phyloP scores from a whole-genome alignment of 2,113 vertebrate species.

The Cricetomys ansorgei region DNA sequence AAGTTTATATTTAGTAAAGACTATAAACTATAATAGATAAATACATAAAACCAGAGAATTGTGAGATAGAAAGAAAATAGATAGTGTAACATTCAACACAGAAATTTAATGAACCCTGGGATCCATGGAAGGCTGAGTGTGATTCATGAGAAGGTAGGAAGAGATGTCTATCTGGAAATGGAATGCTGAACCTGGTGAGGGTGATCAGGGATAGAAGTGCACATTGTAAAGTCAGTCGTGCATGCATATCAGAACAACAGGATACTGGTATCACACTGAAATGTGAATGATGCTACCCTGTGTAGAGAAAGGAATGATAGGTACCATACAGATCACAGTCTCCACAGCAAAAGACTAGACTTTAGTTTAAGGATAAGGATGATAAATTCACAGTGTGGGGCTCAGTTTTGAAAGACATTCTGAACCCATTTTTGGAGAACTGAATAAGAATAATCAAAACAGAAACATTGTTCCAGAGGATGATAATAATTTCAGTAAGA shows the following conservation, averaged over 20 bases:
- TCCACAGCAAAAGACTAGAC: not conserved
- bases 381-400: not conserved
- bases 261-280: too few species aligned
- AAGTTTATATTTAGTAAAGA: not conserved
- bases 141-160: not conserved
- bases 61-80: not conserved
- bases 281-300: not conserved
- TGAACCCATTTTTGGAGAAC: not conserved
- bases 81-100: not conserved
- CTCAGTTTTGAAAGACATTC: not conserved
- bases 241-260: not conserved
- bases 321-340: not conserved
- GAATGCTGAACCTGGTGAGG: too few species aligned
- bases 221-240: too few species aligned
- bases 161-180: not conserved
- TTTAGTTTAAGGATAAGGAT: not conserved
- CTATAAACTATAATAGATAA: not conserved
- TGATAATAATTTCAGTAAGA: not conserved
- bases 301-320: not conserved
- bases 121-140: not conserved
- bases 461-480: not conserved
- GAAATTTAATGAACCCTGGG: not conserved
- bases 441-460: not conserved
- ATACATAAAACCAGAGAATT: not conserved
- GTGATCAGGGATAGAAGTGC: not conserved